These are phyloP conservation scores for Heliconius charithonia DNA, from an alignment of 2,888 invertebrate genomes.

Conservation along the genomic window DNA sequence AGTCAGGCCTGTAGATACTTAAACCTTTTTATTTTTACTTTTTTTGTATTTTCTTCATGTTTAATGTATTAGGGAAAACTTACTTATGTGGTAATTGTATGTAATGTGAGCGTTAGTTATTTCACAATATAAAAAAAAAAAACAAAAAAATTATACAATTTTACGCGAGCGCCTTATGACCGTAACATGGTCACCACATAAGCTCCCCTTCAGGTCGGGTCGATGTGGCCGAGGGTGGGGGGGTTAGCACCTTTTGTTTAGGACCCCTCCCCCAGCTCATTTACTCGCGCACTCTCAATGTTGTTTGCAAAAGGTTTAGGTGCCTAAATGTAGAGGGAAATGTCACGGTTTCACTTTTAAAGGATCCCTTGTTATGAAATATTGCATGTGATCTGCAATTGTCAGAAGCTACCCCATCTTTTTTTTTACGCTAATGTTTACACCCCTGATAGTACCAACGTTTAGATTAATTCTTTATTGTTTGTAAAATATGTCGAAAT, in stretches of 20 bases:
- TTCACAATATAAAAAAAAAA: neutral
- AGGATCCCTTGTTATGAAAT: conserved; percentile 54
- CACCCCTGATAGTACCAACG: neutral
- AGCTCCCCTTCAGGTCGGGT: conserved; percentile 66
- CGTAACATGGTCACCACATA: conserved; percentile 51
- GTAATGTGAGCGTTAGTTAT: too few species aligned
- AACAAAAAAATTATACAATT: neutral
- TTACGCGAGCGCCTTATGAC: neutral
- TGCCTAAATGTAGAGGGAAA: conserved; percentile 80
- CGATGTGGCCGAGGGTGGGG: conserved; percentile 64
- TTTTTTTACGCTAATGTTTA: conserved; percentile 4
- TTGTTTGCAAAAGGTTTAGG: conserved; percentile 82
- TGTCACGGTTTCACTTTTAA: conserved; percentile 81
- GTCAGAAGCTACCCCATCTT: conserved; percentile 27
- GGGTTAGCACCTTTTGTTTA: conserved; percentile 83
- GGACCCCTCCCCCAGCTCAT: conserved; percentile 75
- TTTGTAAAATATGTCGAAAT: neutral
- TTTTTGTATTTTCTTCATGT: too few species aligned
- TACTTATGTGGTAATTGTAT: too few species aligned
- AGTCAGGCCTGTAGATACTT: too few species aligned
- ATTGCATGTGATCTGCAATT: conserved; percentile 45
- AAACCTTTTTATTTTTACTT: too few species aligned
- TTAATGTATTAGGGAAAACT: too few species aligned
- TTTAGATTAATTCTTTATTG: neutral
- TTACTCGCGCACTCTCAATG: conserved; percentile 75